A percentile compares a stretch with the other conserved stretches of the same genome.
Conservation (phyloP, 2,797 vertebrate genomes). For the Eleutherodactylus coqui region DNA sequence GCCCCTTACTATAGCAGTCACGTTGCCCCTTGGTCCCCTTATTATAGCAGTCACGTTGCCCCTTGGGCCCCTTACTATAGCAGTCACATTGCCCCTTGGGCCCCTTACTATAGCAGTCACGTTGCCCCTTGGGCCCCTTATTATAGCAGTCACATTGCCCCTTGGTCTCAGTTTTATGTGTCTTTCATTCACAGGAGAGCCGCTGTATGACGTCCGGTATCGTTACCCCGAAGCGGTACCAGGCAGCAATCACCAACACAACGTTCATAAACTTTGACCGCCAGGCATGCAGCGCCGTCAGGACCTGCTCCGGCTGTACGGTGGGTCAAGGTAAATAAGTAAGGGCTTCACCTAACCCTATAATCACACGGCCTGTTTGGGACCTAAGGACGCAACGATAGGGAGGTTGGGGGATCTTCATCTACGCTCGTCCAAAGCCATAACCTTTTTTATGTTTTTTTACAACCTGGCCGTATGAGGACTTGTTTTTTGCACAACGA, state of each 20-base stretch:
- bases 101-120: neutral
- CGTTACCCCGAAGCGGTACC: slow-evolving; percentile 72
- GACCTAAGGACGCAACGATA: too few relatives aligned
- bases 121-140: too few relatives aligned
- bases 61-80: too few relatives aligned
- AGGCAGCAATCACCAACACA: slow-evolving; percentile 71
- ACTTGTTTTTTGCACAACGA: too few relatives aligned
- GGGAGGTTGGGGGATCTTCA: too few relatives aligned
- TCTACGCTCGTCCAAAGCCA: too few relatives aligned
- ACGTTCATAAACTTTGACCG: slow-evolving; percentile 75
- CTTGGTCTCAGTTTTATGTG: neutral
- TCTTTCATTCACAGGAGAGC: slow-evolving; percentile 61
- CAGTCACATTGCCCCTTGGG: neutral
- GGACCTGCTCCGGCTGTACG: slow-evolving; percentile 75
- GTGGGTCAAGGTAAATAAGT: slow-evolving; percentile 76
- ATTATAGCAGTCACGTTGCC: neutral
- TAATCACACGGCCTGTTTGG: too few relatives aligned
- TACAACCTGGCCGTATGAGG: too few relatives aligned
- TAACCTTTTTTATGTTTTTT: too few relatives aligned
- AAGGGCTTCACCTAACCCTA: too few relatives aligned
- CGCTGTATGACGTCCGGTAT: slow-evolving; percentile 75
- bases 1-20: neutral
- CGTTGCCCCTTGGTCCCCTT: neutral
- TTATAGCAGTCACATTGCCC: neutral
- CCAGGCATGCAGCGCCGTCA: slow-evolving; percentile 69